These are phyloP conservation scores for Monopis laevigella DNA, from an alignment of 2,888 invertebrate genomes.

Conservation along the genomic window DNA sequence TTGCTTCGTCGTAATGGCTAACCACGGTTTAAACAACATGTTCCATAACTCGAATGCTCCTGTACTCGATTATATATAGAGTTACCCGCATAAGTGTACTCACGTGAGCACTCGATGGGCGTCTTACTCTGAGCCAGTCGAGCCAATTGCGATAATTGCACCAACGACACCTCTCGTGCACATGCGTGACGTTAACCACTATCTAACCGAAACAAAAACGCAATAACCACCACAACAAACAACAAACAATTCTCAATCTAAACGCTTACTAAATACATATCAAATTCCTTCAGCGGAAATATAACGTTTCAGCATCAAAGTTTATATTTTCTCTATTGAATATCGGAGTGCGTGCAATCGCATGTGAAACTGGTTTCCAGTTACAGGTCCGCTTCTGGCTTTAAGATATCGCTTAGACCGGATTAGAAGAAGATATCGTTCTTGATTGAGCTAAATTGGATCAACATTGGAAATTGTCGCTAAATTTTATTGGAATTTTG, in stretches of 20 bases:
- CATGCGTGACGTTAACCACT: slow-evolving; percentile 53
- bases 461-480: slow-evolving; percentile 25
- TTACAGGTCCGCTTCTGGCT: slow-evolving; percentile 56
- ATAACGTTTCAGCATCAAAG: background rate
- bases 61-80: background rate
- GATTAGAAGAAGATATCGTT: slow-evolving; percentile 60
- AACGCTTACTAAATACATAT: background rate
- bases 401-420: slow-evolving; percentile 59
- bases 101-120: slow-evolving; percentile 25
- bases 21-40: slow-evolving; percentile 6
- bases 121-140: slow-evolving; percentile 49
- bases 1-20: slow-evolving; percentile 5
- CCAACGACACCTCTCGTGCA: slow-evolving; percentile 57
- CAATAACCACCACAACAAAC: slow-evolving; percentile 26
- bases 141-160: slow-evolving; percentile 65
- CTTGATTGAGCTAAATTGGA: slow-evolving; percentile 53
- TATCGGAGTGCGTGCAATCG: slow-evolving; percentile 41
- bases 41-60: slow-evolving; percentile 9
- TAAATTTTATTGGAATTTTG: no score
- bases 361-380: slow-evolving; percentile 51
- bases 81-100: background rate
- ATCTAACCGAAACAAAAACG: slow-evolving; percentile 30
- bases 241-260: slow-evolving; percentile 5
- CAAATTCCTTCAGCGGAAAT: background rate
- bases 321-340: slow-evolving; percentile 46